phyloP scores from a whole-genome alignment of 2,113 vertebrate species.

The Origma solitaria region DNA sequence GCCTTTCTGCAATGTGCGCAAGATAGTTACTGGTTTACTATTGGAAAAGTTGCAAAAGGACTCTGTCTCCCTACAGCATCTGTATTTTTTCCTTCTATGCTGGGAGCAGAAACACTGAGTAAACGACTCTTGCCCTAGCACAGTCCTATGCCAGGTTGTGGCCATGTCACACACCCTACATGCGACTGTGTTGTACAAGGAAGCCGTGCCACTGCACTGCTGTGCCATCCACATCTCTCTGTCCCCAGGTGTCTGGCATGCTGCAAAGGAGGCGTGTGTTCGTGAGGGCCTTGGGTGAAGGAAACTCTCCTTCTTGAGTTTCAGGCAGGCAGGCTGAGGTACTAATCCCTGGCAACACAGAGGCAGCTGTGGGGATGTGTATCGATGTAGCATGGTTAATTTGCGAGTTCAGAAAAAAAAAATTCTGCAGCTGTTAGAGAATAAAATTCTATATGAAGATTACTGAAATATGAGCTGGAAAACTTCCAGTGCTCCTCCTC shows the following conservation, averaged over 20 bases:
- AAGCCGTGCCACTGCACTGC: not conserved
- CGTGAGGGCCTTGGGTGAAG: not conserved
- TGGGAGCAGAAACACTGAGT: not conserved
- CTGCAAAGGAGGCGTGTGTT: not conserved
- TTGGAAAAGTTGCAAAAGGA: not conserved
- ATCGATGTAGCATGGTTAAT: not conserved
- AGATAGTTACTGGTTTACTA: not conserved
- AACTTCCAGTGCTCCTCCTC: not conserved
- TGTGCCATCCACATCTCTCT: not conserved
- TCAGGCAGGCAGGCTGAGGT: not conserved
- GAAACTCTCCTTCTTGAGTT: not conserved
- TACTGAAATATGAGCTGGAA: not conserved
- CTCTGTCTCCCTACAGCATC: not conserved
- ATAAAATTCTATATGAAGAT: not conserved
- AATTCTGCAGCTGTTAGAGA: not conserved
- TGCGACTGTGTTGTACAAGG: not conserved
- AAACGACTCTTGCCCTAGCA: rapidly evolving
- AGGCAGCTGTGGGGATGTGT: not conserved
- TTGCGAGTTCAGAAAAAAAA: not conserved
- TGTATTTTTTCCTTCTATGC: not conserved
- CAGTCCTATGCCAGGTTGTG: not conserved
- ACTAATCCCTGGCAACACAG: not conserved
- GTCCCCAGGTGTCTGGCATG: not conserved
- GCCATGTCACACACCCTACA: rapidly evolving
- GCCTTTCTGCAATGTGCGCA: not conserved